Base-by-base conservation (phyloP, 1,140 invertebrate species). In the Colletes gigas region DNA sequence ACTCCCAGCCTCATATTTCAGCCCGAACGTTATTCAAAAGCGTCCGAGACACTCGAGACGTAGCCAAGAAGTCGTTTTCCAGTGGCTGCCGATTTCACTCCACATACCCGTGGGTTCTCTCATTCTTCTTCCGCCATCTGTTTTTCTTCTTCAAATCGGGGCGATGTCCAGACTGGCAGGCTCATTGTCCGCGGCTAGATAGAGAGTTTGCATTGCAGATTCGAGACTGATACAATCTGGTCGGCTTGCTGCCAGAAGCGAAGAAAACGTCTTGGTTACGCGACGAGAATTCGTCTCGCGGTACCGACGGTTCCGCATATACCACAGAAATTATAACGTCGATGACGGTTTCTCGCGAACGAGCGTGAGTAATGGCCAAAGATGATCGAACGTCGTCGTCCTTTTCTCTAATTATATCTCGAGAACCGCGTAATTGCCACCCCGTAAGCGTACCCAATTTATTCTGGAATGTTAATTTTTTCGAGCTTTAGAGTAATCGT, bases 181-280 rank as follows among this genome's bases (percentile, higher is more conserved):
- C 59, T 77, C 57, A 76, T 85, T 85, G 83, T 86, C 75, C 74
- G 62, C 17, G n/a, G 59, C 66, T 68, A 81, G 79, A 81, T 81
- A 63, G 74, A 71, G 19, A 65, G 84, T 86, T 88, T 88, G 88
- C 84, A 88, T 83, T 88, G 86, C 85, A 86, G 75, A 88, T 84
- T 81, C 78, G 67, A 63, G 59, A 19, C 44, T 12, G 82, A 86
- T 86, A 86, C 79, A 68, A 82, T 86, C 84, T 82, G 67, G 41
- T 41, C 69, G 74, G 74, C 70, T 66, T 19, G 74, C 19, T 84
- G 79, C 74, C 83, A 82, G 82, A 59, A 81, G 52, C 70, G 62
- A 63, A 63, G 21, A 75, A 12, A n/a, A 63, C 59, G 47, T 69
- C 67, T 74, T 62, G 69, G 63, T 78, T 19, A 57, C 52, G 60